These are phyloP conservation scores for Hystrix cristata DNA, from an alignment of 2,113 vertebrate genomes.

Conservation along the genomic window DNA sequence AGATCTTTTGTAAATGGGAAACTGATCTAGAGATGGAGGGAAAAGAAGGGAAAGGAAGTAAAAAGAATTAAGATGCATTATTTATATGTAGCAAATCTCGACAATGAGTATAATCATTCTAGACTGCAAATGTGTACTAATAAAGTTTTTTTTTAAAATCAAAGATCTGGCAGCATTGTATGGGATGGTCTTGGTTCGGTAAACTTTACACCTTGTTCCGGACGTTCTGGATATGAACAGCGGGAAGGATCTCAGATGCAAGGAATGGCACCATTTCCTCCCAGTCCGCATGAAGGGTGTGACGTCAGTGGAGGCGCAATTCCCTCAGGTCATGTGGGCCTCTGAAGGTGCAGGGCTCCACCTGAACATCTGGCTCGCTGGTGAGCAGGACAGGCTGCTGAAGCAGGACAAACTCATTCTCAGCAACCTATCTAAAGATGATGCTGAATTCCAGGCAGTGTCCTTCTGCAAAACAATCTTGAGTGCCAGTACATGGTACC, in stretches of 20 bases:
- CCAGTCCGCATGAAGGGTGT: neutral
- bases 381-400: constrained; percentile 90
- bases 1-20: neutral
- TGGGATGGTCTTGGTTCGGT: constrained; percentile 92
- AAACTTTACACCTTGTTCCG: constrained; percentile 93
- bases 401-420: constrained; percentile 90
- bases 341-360: constrained; percentile 93
- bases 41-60: neutral
- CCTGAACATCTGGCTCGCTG: constrained; percentile 95
- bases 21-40: neutral
- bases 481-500: constrained; percentile 93
- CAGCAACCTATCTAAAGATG: constrained; percentile 91
- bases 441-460: constrained; percentile 91
- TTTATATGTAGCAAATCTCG: neutral
- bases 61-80: neutral
- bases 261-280: constrained; percentile 83
- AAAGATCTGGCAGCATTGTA: constrained; percentile 84
- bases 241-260: constrained; percentile 93
- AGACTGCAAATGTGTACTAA: neutral
- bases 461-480: constrained; percentile 93
- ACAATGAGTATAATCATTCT: neutral
- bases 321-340: constrained; percentile 93
- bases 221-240: constrained; percentile 94
- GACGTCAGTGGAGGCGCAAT: constrained; percentile 89
- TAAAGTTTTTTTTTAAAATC: neutral